Conservation (phyloP, 2,113 vertebrate genomes). For the Zosterops lateralis region DNA sequence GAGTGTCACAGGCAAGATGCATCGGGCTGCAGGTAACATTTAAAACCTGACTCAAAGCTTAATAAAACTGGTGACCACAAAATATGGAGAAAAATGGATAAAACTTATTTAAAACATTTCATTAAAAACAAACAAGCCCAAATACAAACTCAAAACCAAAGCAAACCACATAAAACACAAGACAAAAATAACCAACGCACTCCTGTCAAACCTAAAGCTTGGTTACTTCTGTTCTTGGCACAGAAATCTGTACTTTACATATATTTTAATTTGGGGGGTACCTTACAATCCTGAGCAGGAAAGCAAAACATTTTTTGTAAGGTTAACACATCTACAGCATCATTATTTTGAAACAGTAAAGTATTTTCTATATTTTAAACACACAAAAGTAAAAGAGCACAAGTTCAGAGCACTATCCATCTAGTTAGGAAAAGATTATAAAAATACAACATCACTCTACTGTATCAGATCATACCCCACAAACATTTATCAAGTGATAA, state of each 20-base stretch:
- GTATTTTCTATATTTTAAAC: not conserved
- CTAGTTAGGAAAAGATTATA: not conserved
- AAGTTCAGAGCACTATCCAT: not conserved
- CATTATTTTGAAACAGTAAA: not conserved
- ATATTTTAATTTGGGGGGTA: not conserved
- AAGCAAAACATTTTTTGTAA: not conserved
- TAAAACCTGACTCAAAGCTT: not conserved
- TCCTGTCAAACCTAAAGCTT: not conserved
- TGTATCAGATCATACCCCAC: not conserved
- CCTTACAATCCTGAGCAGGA: not conserved
- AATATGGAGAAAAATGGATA: not conserved
- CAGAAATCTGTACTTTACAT: not conserved
- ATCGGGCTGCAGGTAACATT: not conserved
- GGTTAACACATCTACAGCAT: not conserved
- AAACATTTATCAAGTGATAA: not conserved
- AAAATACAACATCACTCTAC: not conserved
- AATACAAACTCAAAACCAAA: not conserved
- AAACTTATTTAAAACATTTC: not conserved
- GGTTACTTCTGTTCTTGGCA: not conserved
- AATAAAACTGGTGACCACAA: not conserved
- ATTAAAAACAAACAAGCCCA: not conserved
- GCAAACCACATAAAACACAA: not conserved
- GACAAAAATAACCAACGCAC: not conserved
- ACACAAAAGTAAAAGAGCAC: not conserved
- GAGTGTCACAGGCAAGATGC: not conserved